Evolutionary conservation across 2,888 invertebrate genomes (phyloP), one percentile per base, ranked within the genome.

Genomic region (Glaucopsyche alexis): DNA sequence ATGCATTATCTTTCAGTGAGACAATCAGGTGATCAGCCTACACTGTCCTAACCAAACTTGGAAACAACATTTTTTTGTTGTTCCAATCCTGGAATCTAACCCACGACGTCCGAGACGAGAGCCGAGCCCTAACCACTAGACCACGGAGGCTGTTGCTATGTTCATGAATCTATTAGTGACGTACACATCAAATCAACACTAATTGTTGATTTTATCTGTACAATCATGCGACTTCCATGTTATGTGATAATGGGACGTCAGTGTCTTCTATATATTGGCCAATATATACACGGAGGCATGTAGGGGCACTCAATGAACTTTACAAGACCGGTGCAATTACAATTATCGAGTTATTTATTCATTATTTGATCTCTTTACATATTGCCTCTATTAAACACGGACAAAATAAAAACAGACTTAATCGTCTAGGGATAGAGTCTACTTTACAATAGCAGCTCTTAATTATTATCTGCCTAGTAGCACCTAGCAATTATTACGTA

Each of bases 261-360:
- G 29, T 60, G 29, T 2, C 7, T 9, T 42, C 13, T 60, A 11
- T 16, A 60, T 1, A 29, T 38, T 29, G 60, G 29, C 60, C 60
- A 60, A 60, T 7, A 60, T 13, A 60, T 19, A 8, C 8, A 60
- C 11, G 13, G 13, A 29, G 60, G 38, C 29, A 7, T 19, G 47
- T 9, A 1, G 47, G 47, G 47, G 60, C 14, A 7, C 9, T 9
- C 16, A 66, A 29, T 69, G 69, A 69, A 69, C 69, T 69, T 38
- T 69, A 67, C 69, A 7, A 49, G 69, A 45, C 16, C 67, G 6
- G 29, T 19, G 45, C 69, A 19, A 49, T 19, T 14, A 47, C 45
- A 29, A 66, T 42, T 66, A 66, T 66, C 60, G 67, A 69, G 69
- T 69, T 49, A 29, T 16, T 49, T 69, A 69, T 49, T 69, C 69